Evolutionary conservation across 2,888 invertebrate species (phyloP).

Genomic region (Arrhopalites spinosus): DNA sequence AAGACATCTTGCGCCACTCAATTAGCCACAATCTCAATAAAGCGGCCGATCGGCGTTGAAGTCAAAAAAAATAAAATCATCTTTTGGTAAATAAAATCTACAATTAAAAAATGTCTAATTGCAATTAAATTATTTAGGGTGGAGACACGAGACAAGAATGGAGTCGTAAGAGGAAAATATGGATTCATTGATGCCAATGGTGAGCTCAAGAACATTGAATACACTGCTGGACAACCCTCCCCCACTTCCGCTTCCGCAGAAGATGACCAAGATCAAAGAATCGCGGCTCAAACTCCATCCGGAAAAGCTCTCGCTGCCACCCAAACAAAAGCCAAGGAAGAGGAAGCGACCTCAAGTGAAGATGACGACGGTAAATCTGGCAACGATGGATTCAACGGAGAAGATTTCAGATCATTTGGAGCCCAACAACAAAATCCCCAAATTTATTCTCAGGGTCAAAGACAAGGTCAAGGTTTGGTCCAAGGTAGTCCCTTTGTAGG

Average conservation of each 20-base stretch:
- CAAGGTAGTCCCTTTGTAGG: background rate
- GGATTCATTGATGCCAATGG: conserved; percentile 70
- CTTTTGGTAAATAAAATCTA: no score
- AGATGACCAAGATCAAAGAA: conserved; percentile 39
- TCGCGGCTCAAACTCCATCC: conserved; percentile 39
- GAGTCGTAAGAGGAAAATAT: conserved; percentile 81
- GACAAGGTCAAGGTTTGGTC: background rate
- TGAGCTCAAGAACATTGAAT: conserved; percentile 78
- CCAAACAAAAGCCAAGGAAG: conserved; percentile 16
- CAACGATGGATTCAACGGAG: background rate
- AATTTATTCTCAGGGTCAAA: conserved; percentile 4
- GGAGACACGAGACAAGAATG: conserved; percentile 77
- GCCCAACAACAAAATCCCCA: conserved; percentile 15
- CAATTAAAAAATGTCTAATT: background rate
- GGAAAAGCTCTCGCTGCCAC: background rate
- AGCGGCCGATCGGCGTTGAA: no score
- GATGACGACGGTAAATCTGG: conserved; percentile 29
- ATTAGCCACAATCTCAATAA: no score
- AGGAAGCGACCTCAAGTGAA: conserved; percentile 3
- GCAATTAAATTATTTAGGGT: conserved; percentile 57
- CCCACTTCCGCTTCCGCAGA: conserved; percentile 57
- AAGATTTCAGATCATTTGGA: conserved; percentile 24
- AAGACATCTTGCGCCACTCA: background rate
- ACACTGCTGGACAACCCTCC: conserved; percentile 65
- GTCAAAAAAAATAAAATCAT: no score